phyloP scores from a whole-genome alignment of 2,797 vertebrate species.

The Microchirus variegatus region DNA sequence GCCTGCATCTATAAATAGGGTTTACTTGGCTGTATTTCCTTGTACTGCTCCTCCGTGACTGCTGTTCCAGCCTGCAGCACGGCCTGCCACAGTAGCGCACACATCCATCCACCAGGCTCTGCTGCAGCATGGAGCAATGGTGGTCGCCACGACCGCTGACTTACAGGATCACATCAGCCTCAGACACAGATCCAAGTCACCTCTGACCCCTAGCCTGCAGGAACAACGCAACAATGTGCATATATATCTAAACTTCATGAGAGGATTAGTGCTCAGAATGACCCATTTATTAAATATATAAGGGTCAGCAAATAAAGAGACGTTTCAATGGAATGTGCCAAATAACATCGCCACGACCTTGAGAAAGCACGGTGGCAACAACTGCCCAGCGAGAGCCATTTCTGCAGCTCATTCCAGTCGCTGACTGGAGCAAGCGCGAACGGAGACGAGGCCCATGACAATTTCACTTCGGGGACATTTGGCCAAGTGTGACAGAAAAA shows the following conservation, averaged over 20 bases:
- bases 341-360: slow-evolving; percentile 9
- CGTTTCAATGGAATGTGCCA: background rate
- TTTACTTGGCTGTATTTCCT: slow-evolving; percentile 49
- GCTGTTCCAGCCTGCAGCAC: slow-evolving; percentile 48
- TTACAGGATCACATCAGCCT: slow-evolving; percentile 56
- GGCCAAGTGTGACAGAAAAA: slow-evolving; percentile 44
- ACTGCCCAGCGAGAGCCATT: slow-evolving; percentile 4
- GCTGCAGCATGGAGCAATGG: slow-evolving; percentile 45
- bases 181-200: slow-evolving; percentile 30
- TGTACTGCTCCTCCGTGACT: slow-evolving; percentile 37
- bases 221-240: slow-evolving; percentile 5
- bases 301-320: background rate
- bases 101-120: slow-evolving; percentile 37
- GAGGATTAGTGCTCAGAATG: too few species aligned
- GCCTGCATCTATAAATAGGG: slow-evolving; percentile 65
- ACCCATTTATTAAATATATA: slow-evolving; percentile 3
- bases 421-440: slow-evolving; percentile 40
- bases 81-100: slow-evolving; percentile 44
- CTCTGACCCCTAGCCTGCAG: slow-evolving; percentile 35
- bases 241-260: too few species aligned
- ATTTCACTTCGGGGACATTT: slow-evolving; percentile 46
- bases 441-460: slow-evolving; percentile 58
- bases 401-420: slow-evolving; percentile 34
- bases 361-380: slow-evolving; percentile 15
- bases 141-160: slow-evolving; percentile 44